Base-by-base conservation (phyloP, 1,140 invertebrate genomes). In the Macrotrachela quadricornifera region DNA sequence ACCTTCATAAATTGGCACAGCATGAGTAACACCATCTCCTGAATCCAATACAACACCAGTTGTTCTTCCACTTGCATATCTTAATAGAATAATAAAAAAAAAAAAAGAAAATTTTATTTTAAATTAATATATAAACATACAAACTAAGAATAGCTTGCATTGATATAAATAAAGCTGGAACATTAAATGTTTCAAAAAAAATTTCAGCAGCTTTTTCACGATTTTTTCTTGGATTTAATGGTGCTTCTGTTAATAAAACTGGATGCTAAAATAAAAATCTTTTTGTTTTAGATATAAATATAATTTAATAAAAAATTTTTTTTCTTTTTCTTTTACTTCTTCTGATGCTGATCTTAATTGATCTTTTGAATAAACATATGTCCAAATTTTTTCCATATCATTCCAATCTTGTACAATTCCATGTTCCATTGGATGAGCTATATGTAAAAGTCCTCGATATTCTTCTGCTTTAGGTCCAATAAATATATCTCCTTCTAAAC, bases 331-430 rank as follows among this genome's bases (percentile, higher is more conserved):
- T n/a, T 36, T 50, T 56, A 75, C 75, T 67, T 99, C 94, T 73
- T 95, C 91, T 47, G 88, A 81, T 71, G 94, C 95, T 51, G 87
- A 95, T 59, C 94, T 85, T 53, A 96, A 73, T 71, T 96, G 87
- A 69, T 96, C 88, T 76, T 68, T 70, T 30, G 69, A 72, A 68
- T 97, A 99, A 62, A 97, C 86, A 65, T 96, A 96, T 63, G 85
- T 85, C 94, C 94, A 99, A 59, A 99, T 92, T 62, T 83, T 74
- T 67, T 97, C 91, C 92, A 99, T 99, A 62, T 99, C 94, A 73
- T 94, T 95, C 94, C 94, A 99, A 66, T 97, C 90, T 45, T 82
- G 95, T 0, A 99, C 88, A 61, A 96, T 90, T 6, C 94, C 92
- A 72, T 99, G 92, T 71, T 99, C 92, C 91, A 99, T 99, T 36